Conservation (phyloP, 2,113 vertebrate species). For the Rattus rattus region DNA sequence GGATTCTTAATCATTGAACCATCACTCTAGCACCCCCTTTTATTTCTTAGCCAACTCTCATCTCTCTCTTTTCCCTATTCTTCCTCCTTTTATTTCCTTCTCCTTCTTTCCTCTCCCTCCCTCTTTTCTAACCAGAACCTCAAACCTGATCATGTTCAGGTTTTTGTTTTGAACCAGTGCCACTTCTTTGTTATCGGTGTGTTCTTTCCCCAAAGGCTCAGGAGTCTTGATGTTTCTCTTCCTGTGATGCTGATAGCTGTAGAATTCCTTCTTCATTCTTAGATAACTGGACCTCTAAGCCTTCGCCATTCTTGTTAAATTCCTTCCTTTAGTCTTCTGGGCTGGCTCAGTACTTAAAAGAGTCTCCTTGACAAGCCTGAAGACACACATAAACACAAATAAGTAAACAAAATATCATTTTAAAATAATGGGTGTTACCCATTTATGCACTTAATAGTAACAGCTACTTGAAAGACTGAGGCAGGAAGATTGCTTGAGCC, state of each 20-base stretch:
- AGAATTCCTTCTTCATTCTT: conserved; percentile 22
- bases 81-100: neutral
- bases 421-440: neutral
- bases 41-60: neutral
- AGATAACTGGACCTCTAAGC: neutral
- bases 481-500: neutral
- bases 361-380: neutral
- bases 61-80: neutral
- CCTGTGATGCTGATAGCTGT: neutral
- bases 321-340: neutral
- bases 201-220: neutral
- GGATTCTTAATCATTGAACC: neutral
- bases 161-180: neutral
- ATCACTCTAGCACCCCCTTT: neutral
- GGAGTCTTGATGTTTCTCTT: neutral
- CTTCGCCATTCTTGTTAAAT: neutral
- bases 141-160: neutral
- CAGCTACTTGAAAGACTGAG: neutral
- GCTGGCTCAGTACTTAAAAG: neutral
- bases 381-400: neutral
- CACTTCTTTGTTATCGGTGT: neutral
- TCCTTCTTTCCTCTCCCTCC: neutral
- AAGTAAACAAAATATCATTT: neutral
- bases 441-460: neutral
- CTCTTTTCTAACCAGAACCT: neutral